Base-by-base conservation (phyloP, 2,113 vertebrate species). In the Numenius arquata region DNA sequence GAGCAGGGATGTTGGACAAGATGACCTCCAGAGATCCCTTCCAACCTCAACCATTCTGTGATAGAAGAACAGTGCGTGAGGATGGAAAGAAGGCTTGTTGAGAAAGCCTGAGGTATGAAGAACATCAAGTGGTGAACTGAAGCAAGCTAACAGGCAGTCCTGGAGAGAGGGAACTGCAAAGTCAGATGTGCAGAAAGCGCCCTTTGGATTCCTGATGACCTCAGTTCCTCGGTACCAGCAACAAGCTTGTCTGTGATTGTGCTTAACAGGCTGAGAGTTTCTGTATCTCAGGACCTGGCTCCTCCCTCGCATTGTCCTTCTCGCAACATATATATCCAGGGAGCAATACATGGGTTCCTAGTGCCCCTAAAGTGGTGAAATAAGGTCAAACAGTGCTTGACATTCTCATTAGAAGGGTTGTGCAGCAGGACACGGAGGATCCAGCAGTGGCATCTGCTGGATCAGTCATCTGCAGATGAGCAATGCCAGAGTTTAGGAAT, bases 401-500 rank as follows among this genome's bases (percentile, higher is more conserved):
- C 53, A 90, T 97, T 94, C 88, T 92, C 70, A 48, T 92, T 87
- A 62, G 73, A 84, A 96, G 8, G 0, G 38, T 40, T 95, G 34
- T 73, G 52, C 79, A 93, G 79, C 30, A 73, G 90, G 43, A 92
- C 56, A 88, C 82, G n/a, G 20, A 90, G 68, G 59, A 92, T 30
- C 92, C 77, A 90, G 36, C 48, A 87, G 70, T 3, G 73, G 80
- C 61, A 74, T 38, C 29, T 21, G 29, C 53, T 45, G 40, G 72
- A 90, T 55, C 53, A 93, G 59, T 92, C 79, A 93, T 63, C 79
- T 84, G 52, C 74, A 90, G 86, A 72, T 85, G 83, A 95, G 86
- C 85, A 94, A 89, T 68, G 43, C 66, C 86, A 65, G 73, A 81
- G 36, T 90, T 93, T 61, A 96, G 47, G 93, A 96, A 92, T 38